Base-by-base conservation (phyloP, 2,888 invertebrate species). In the Hypena proboscidalis region DNA sequence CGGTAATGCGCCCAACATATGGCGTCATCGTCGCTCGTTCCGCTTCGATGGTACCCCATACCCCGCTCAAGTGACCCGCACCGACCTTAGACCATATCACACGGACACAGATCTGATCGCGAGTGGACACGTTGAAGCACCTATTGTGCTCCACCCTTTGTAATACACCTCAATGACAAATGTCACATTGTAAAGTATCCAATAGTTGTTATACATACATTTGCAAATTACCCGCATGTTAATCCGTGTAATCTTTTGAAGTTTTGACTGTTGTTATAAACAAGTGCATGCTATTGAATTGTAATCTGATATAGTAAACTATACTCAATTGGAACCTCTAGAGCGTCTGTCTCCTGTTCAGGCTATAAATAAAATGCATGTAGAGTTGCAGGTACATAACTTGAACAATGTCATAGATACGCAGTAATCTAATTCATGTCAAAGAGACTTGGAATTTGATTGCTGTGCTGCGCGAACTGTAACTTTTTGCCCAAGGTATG, bases 1-100 rank as follows among this genome's bases (percentile, higher is more conserved):
- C 74, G 73, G 77, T 89, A 89, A 90, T 90, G 90, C 76, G 79
- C 72, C 35, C 76, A 79, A 80, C 90, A 90, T 90, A 90, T 90
- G 90, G 90, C 88, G 73, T 77, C 73, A 70, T 71, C 56, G 63
- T 44, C 67, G 70, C 69, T 69, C 72, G 87, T 87, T 83, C 71
- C 89, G 83, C 85, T 66, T 74, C 70, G 80, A 25, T 78, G 80
- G 55, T 60, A 50, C 55, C 72, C 68, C 82, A 85, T 83, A 68
- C 56, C 73, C 65, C 70, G 62, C 57, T 66, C 65, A 66, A 77
- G 75, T 79, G 83, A 83, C 84, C 85, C 81, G 80, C 77, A 76
- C 70, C 76, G 80, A 83, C 86, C 85, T 81, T 77, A 78, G 67
- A 60, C 68, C 58, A 64, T 58, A 67, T 71, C 66, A 58, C 69